A percentile compares a stretch with the other conserved stretches of the same genome.
phyloP scores from a whole-genome alignment of 2,888 invertebrate genomes.

The Tanytarsus gracilentus region DNA sequence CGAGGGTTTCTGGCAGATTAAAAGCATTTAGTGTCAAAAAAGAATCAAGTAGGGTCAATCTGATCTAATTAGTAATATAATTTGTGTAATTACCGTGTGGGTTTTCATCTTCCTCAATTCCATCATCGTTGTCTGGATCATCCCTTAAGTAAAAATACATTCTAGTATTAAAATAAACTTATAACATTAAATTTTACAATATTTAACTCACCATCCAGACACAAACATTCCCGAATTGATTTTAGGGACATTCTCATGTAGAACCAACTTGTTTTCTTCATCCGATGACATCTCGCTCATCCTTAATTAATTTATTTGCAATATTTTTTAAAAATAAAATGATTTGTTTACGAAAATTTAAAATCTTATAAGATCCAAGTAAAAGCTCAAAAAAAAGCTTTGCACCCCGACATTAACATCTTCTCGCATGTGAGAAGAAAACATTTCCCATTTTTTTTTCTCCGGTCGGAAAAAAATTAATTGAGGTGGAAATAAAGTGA shows the following conservation, averaged over 20 bases:
- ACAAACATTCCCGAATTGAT: slow-evolving; percentile 53
- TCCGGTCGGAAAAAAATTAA: background rate
- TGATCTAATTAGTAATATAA: background rate
- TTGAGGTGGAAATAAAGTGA: background rate
- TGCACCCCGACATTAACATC: too few relatives aligned
- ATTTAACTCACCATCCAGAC: slow-evolving; percentile 47
- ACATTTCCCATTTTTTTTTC: background rate
- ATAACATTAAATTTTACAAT: background rate
- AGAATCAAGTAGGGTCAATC: background rate
- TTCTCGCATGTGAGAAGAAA: background rate
- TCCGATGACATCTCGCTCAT: slow-evolving; percentile 16
- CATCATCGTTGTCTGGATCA: slow-evolving; percentile 56
- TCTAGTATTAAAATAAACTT: background rate
- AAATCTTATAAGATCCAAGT: too few relatives aligned
- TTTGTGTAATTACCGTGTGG: slow-evolving; percentile 53
- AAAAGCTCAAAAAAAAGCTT: too few relatives aligned
- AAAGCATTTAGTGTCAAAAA: background rate
- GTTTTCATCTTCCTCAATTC: slow-evolving; percentile 56
- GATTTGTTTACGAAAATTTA: too few relatives aligned
- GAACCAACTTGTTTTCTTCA: background rate
- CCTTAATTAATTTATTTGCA: background rate
- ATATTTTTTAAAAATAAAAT: background rate
- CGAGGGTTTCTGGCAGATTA: slow-evolving; percentile 49
- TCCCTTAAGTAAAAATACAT: slow-evolving; percentile 56
- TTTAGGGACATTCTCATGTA: background rate